Evolutionary conservation across 1,140 invertebrate genomes (phyloP).

Genomic region (Drosophila kohkoa): DNA sequence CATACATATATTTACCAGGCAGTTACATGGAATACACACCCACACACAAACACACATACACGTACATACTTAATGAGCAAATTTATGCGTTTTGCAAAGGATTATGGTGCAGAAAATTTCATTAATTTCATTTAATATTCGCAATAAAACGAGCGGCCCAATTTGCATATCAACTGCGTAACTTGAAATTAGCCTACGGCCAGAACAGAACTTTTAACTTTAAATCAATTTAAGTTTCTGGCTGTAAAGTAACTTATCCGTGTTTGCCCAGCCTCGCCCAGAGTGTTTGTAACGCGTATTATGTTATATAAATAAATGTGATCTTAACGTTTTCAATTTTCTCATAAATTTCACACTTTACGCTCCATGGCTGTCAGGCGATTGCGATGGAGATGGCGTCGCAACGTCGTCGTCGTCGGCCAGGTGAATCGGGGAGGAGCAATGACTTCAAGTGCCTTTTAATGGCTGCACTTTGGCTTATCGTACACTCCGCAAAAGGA

Average conservation of each 20-base stretch:
- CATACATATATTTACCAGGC: slow-evolving; percentile 13
- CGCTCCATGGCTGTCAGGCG: slow-evolving; percentile 17
- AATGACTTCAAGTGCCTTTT: slow-evolving; percentile 50
- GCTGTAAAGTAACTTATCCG: slow-evolving; percentile 15
- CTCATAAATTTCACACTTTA: slow-evolving; percentile 69
- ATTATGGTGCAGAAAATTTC: slow-evolving; percentile 82
- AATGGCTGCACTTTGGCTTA: slow-evolving; percentile 55
- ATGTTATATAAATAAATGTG: slow-evolving; percentile 20
- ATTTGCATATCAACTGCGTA: slow-evolving; percentile 68
- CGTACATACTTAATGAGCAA: slow-evolving; percentile 69
- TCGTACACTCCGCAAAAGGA: slow-evolving; percentile 62
- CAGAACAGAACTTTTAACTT: slow-evolving; percentile 46
- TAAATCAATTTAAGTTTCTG: slow-evolving; percentile 67
- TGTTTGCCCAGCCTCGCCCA: slow-evolving; percentile 20
- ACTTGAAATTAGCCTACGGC: slow-evolving; percentile 17
- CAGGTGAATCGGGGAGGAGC: not conserved
- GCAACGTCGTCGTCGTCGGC: not conserved
- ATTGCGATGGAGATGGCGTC: not conserved
- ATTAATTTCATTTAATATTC: slow-evolving; percentile 83
- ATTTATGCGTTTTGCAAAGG: slow-evolving; percentile 83
- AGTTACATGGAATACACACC: slow-evolving; percentile 54
- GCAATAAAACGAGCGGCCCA: slow-evolving; percentile 72
- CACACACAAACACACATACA: slow-evolving; percentile 38
- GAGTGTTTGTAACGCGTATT: not conserved
- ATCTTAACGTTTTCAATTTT: slow-evolving; percentile 50